phyloP scores from a whole-genome alignment of 2,113 vertebrate species.

The Octodon degus region DNA sequence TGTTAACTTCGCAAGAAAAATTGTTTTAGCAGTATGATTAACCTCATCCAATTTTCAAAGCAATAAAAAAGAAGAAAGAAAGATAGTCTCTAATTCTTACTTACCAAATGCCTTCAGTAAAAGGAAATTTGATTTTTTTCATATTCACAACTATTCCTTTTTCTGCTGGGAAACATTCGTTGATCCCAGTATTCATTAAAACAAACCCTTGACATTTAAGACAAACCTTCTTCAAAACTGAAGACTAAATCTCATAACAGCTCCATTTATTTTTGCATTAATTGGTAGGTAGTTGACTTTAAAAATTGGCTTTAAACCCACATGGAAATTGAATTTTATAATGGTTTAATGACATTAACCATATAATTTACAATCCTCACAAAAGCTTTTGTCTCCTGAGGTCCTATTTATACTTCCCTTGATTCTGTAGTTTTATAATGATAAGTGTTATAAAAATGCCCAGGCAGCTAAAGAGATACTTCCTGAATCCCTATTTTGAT shows the following conservation, averaged over 20 bases:
- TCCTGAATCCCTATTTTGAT: conserved; percentile 65
- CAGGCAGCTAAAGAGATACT: conserved; percentile 66
- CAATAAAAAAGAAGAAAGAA: not conserved
- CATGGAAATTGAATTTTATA: conserved; percentile 70
- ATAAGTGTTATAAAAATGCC: conserved; percentile 73
- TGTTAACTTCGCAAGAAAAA: conserved; percentile 20
- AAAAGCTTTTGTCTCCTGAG: conserved; percentile 73
- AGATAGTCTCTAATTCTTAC: conserved; percentile 51
- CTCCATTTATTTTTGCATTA: conserved; percentile 74
- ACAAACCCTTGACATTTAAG: conserved; percentile 71
- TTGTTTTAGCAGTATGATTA: not conserved
- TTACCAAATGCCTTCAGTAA: not conserved
- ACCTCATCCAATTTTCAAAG: conserved; percentile 57
- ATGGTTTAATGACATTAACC: conserved; percentile 71
- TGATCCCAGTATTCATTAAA: conserved; percentile 62
- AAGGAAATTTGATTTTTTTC: not conserved
- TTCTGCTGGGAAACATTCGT: conserved; percentile 50
- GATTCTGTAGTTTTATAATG: conserved; percentile 65
- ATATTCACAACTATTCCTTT: conserved; percentile 47
- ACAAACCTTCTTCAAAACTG: conserved; percentile 66
- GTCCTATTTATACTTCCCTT: conserved; percentile 65
- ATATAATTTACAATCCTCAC: conserved; percentile 69
- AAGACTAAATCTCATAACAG: conserved; percentile 64
- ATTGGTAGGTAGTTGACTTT: conserved; percentile 77
- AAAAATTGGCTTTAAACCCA: conserved; percentile 75